Evolutionary conservation across 2,797 vertebrate genomes (phyloP).

Genomic region (Steatocranus sp.): DNA sequence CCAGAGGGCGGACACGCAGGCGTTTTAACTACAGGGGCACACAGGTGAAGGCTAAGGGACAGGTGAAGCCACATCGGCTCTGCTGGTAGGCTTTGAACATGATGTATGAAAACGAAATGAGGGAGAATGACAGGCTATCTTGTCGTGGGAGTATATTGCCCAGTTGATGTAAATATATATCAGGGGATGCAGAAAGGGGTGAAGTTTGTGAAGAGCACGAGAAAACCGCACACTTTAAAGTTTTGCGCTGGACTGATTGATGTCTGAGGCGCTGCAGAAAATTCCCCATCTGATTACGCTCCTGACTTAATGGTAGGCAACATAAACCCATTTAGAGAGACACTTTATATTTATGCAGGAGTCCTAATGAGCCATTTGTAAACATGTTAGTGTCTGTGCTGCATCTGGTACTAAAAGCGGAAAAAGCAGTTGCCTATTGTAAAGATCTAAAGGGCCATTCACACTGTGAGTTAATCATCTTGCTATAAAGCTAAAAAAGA

Average conservation of each 20-base stretch:
- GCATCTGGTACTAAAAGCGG: neutral
- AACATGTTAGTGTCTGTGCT: constrained; percentile 12
- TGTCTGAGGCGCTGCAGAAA: neutral
- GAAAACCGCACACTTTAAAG: neutral
- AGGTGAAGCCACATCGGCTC: constrained; percentile 12
- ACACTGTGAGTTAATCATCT: constrained; percentile 2
- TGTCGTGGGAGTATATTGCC: neutral
- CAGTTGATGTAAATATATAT: neutral
- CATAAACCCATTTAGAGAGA: constrained; percentile 29
- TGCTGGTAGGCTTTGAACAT: neutral
- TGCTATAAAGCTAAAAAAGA: neutral
- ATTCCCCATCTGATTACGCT: constrained; percentile 14
- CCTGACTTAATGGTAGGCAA: constrained; percentile 15
- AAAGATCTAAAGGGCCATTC: neutral
- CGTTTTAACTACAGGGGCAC: constrained; percentile 41
- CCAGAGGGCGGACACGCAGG: constrained; percentile 48
- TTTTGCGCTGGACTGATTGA: neutral
- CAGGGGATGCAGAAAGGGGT: neutral
- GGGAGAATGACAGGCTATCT: neutral
- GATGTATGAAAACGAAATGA: neutral
- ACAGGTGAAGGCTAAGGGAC: constrained; percentile 3
- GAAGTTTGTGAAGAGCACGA: neutral
- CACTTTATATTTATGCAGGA: constrained; percentile 35
- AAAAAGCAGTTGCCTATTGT: neutral
- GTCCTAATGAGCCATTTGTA: constrained; percentile 51